A percentile compares a stretch with the other conserved stretches of the same genome.
phyloP scores from a whole-genome alignment of 2,888 invertebrate genomes.

The Drosophila siamana region DNA sequence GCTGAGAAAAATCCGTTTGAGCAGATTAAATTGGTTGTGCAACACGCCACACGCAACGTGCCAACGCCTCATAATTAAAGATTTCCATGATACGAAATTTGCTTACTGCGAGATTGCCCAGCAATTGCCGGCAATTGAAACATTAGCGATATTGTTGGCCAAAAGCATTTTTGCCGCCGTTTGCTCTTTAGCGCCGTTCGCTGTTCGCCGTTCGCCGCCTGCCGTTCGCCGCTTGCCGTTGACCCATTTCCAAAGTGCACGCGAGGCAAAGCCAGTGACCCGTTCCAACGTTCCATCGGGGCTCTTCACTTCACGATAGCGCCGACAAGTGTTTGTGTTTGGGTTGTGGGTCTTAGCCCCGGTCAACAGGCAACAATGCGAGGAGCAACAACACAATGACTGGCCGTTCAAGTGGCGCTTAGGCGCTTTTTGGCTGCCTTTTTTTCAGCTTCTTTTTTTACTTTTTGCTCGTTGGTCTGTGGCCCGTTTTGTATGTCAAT shows the following conservation, averaged over 20 bases:
- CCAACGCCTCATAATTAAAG: conserved; percentile 66
- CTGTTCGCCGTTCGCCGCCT: not conserved
- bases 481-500: conserved; percentile 75
- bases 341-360: conserved; percentile 53
- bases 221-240: conserved; percentile 48
- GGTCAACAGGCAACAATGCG: conserved; percentile 27
- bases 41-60: conserved; percentile 69
- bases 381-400: conserved; percentile 51
- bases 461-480: conserved; percentile 23
- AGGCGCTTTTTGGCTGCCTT: conserved; percentile 62
- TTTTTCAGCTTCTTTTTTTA: too few relatives aligned
- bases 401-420: conserved; percentile 78
- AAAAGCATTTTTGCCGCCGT: conserved; percentile 51
- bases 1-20: conserved; percentile 27
- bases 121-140: conserved; percentile 58
- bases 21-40: conserved; percentile 69
- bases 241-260: conserved; percentile 77
- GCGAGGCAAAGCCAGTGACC: conserved; percentile 63
- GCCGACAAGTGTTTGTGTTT: conserved; percentile 74
- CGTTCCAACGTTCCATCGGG: conserved; percentile 33
- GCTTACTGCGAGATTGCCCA: conserved; percentile 9
- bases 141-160: conserved; percentile 56
- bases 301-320: conserved; percentile 59
- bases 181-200: conserved; percentile 29
- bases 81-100: conserved; percentile 55